Base-by-base conservation (phyloP, 2,113 vertebrate species). In the Cyprinodon tularosa region DNA sequence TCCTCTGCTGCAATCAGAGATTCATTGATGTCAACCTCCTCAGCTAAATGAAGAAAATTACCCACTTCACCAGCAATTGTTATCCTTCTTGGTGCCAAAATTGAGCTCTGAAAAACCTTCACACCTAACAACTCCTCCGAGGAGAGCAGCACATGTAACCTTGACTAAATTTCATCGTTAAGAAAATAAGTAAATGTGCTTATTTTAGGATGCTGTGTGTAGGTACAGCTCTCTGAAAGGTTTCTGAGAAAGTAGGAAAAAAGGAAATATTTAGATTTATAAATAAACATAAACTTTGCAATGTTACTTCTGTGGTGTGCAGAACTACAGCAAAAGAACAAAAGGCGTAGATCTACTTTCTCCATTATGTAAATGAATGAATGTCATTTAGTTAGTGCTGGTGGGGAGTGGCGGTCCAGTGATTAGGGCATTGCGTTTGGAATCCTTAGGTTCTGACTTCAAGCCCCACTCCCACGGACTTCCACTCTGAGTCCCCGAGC, bases 1-100 rank as follows among this genome's bases (percentile, higher is more conserved):
- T 82, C 66, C 62, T 89, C 77, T 77, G 6, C 76, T 74, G 84
- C 80, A 89, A 90, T 89, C 83, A 88, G 73, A 62, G n/a, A 22
- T 47, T 71, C 72, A 86, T 84, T 87, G 77, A 86, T 61, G 83
- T 68, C 13, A 4, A 65, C 74, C 62, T 66, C 29, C 75, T 77
- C 40, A 67, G 67, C 48, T 85, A 86, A 86, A 86, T 87, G 83
- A 65, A 64, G 71, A 37, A 81, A 84, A 91, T 85, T 64, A 84
- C 37, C 73, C 74, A 71, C 78, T 75, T 72, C 73, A 17, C 62
- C 76, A 78, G 84, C 12, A 44, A 45, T 42, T 47, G 48, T 79
- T 72, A 50, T 83, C 73, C 65, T 57, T 65, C 57, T 53, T 22
- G 4, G 60, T 44, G 48, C 37, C n/a, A 9, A 44, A 48, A 76